A percentile compares a stretch with the other conserved stretches of the same genome.
Evolutionary conservation across 2,888 invertebrate species (phyloP).

Genomic region (Melanophora roralis): DNA sequence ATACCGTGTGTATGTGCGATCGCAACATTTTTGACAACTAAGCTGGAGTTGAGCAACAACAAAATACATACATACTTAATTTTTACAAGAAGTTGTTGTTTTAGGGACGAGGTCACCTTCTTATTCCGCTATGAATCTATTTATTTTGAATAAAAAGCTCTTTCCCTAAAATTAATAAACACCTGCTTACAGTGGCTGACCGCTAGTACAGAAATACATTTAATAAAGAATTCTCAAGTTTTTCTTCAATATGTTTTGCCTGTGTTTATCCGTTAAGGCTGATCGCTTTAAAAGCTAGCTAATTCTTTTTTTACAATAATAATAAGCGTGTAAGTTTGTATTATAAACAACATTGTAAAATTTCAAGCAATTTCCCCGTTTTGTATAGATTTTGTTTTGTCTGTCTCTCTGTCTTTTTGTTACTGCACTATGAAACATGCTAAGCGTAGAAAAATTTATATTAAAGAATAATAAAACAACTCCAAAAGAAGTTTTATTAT

Average conservation of each 20-base stretch:
- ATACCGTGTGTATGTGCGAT: no score
- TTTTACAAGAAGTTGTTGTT: no score
- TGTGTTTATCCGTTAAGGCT: background rate
- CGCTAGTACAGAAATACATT: background rate
- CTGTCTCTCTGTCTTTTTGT: no score
- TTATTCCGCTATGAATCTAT: no score
- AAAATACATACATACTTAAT: no score
- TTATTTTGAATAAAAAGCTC: slow-evolving; percentile 10
- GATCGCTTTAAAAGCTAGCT: background rate
- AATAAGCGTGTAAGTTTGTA: slow-evolving; percentile 9
- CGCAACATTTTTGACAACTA: no score
- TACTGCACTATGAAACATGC: background rate
- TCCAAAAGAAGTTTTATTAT: slow-evolving; percentile 21
- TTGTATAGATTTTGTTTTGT: slow-evolving; percentile 15
- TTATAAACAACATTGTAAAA: slow-evolving; percentile 12
- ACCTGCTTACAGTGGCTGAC: slow-evolving; percentile 25
- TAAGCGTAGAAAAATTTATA: background rate
- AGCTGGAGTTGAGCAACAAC: no score
- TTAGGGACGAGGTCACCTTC: no score
- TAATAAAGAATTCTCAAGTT: background rate
- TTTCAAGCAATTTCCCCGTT: slow-evolving; percentile 28
- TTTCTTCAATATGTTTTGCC: background rate
- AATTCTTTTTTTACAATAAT: slow-evolving; percentile 14
- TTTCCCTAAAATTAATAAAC: slow-evolving; percentile 23
- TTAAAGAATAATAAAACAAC: background rate